These are phyloP conservation scores for Hydractinia symbiolongicarpus DNA, from an alignment of 30 jellyfish, hydroid and myxozoan genomes.

Conservation along the genomic window DNA sequence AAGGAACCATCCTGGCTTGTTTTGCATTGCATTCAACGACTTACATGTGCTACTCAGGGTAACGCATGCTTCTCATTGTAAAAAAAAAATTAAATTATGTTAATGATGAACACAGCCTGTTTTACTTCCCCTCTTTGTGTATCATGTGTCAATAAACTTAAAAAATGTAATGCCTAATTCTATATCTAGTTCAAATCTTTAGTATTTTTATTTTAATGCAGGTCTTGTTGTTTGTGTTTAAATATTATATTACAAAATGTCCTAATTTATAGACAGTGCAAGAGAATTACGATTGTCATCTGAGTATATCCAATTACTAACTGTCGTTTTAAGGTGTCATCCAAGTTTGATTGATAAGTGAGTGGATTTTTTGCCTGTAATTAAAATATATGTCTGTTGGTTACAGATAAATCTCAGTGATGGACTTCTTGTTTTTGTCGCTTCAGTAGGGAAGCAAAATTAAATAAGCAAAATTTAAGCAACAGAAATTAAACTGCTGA, in stretches of 20 bases:
- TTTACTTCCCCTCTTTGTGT: neutral
- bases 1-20: constrained; percentile 70
- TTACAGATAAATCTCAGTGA: neutral
- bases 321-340: constrained; percentile 59
- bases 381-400: neutral
- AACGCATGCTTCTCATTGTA: neutral
- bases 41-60: constrained; percentile 21
- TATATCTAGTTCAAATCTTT: neutral
- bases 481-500: too few species aligned
- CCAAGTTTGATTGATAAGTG: constrained; percentile 59
- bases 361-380: neutral
- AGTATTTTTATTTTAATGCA: neutral
- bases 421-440: too few species aligned
- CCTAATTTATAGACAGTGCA: constrained; percentile 24
- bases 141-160: neutral
- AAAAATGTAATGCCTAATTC: neutral
- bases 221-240: neutral
- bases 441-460: too few species aligned
- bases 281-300: constrained; percentile 37
- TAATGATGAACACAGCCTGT: neutral
- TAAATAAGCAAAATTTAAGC: too few species aligned
- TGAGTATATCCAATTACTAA: constrained; percentile 64
- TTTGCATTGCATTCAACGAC: constrained; percentile 28
- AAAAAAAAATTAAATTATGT: neutral
- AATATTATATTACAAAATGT: neutral